Evolutionary conservation across 1,140 invertebrate genomes (phyloP).

Genomic region (Coptotermes formosanus): DNA sequence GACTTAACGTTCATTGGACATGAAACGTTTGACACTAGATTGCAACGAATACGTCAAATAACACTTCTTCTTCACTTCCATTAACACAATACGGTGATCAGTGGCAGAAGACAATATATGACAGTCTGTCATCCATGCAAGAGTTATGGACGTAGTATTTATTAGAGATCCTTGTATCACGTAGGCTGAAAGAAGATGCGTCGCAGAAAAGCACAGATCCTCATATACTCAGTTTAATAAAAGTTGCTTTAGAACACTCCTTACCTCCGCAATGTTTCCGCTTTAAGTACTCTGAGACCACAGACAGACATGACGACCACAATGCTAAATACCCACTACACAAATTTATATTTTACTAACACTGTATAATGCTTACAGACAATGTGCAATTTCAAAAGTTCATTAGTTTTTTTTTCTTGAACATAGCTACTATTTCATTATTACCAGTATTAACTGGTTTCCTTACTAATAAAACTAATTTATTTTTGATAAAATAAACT

Average conservation of each 20-base stretch:
- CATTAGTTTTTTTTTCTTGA: neutral
- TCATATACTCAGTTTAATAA: neutral
- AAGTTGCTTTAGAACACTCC: neutral
- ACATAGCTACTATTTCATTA: neutral
- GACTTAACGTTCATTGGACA: neutral
- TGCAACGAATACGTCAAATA: neutral
- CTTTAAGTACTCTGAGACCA: neutral
- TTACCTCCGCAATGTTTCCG: neutral
- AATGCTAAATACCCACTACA: neutral
- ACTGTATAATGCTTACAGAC: neutral
- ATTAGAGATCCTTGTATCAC: neutral
- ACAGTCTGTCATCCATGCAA: neutral
- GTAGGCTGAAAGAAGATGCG: neutral
- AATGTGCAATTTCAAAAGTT: neutral
- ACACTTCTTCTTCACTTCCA: neutral
- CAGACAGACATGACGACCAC: neutral
- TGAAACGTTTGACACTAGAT: neutral
- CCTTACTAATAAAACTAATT: neutral
- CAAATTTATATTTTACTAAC: neutral
- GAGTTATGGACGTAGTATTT: neutral
- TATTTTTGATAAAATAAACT: neutral
- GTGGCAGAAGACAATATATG: neutral
- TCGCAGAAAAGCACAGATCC: neutral
- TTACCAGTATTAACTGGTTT: neutral
- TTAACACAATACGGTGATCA: neutral